Evolutionary conservation across 2,888 invertebrate genomes (phyloP), one percentile per base, ranked within the genome.

Genomic region (Melinaea marsaeus): DNA sequence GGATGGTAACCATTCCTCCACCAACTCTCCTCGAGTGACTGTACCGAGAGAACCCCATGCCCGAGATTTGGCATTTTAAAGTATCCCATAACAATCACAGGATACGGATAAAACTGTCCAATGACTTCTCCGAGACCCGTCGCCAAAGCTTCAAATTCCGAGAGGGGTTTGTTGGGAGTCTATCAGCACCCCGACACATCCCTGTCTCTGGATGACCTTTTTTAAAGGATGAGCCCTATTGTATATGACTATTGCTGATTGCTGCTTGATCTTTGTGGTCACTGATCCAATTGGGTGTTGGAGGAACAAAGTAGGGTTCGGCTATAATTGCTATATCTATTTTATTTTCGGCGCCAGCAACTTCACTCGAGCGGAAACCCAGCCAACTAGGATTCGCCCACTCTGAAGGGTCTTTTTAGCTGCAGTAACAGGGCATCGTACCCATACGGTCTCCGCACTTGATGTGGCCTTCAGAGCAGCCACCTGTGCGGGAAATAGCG

Each of bases 111-210:
- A 22, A 22, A 22, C 22, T 22, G 22, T 22, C 22, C 22, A 22
- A 22, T 22, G 22, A 22, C 51, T 1, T 13, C n/a, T 6, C 33
- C 58, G 2, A 70, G 32, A 7, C 37, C 60, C 2, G 9, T 57
- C 0, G 71, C 65, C 5, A 67, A 66, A 3, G 3, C 13, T 54
- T 72, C 72, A 9, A 71, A 73, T 4, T 74, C 70, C 0, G 65
- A 55, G 4, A 72, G 58, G 6, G 42, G 55, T 6, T 67, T 57
- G 32, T 70, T 73, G 0, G 72, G 73, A 0, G 71, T 60, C 61
- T 51, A 62, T 13, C 1, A 3, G 9, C 2, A 47, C 65, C 1
- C 62, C 63, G 0, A 71, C 69, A 13, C 45, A 70, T 1, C 73
- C 71, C 2, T 37, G 48, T 1, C 67, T 68, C 45, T 57, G 45